phyloP scores from a whole-genome alignment of 2,113 vertebrate genomes.

The Eulemur macaco region DNA sequence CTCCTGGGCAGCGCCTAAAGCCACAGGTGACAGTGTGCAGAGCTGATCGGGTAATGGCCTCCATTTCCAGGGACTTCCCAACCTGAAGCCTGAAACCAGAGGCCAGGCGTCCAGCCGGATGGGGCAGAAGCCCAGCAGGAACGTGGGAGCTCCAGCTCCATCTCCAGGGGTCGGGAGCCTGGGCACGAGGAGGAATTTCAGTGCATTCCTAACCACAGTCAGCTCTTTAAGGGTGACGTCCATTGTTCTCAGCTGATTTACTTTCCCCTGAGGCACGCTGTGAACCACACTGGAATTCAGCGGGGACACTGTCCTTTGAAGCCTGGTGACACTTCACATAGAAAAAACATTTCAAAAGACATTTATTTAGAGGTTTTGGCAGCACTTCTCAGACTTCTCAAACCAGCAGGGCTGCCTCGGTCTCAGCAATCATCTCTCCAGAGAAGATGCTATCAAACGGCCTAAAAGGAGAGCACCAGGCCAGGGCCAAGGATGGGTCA shows the following conservation, averaged over 20 bases:
- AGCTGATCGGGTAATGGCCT: neutral
- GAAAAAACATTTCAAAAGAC: conserved; percentile 62
- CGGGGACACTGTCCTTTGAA: conserved; percentile 68
- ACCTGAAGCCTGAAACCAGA: neutral
- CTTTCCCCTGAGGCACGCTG: conserved; percentile 56
- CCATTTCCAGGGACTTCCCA: neutral
- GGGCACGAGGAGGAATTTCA: neutral
- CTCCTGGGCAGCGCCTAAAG: neutral
- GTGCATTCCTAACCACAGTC: conserved; percentile 32
- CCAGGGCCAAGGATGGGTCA: neutral
- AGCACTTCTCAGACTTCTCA: conserved; percentile 59
- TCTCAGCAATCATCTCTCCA: conserved; percentile 50
- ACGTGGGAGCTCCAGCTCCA: neutral
- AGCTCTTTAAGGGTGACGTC: conserved; percentile 62
- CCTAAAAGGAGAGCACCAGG: neutral
- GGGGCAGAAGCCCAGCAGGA: neutral
- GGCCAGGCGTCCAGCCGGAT: neutral
- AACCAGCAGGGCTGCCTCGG: conserved; percentile 39
- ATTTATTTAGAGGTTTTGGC: conserved; percentile 60
- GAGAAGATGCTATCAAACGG: neutral
- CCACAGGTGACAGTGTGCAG: neutral
- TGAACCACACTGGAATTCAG: conserved; percentile 30
- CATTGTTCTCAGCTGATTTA: conserved; percentile 39
- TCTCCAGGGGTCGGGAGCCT: neutral
- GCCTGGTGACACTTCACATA: conserved; percentile 61